Conservation (phyloP, 1,140 invertebrate genomes). For the Marisa cornuarietis region DNA sequence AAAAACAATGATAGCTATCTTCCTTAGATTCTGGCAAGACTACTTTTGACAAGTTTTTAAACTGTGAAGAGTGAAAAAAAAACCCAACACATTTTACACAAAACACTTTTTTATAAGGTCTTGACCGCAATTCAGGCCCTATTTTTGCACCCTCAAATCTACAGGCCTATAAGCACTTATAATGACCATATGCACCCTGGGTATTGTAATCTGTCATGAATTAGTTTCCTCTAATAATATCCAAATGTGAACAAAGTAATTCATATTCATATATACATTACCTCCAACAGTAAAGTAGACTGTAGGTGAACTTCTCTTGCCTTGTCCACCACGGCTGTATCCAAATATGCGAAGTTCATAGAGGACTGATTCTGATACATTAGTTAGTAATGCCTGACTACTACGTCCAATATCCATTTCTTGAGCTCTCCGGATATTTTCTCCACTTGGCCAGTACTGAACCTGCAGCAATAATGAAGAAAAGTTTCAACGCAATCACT, state of each 20-base stretch:
- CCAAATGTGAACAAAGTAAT: not conserved
- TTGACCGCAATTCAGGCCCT: too few relatives aligned
- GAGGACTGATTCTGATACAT: conserved; percentile 78
- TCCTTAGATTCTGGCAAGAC: too few relatives aligned
- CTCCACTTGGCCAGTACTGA: conserved; percentile 50
- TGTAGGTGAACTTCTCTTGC: conserved; percentile 90
- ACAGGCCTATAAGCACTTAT: not conserved
- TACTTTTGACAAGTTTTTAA: too few relatives aligned
- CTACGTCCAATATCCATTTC: conserved; percentile 72
- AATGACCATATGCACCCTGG: not conserved
- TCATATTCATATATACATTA: not conserved
- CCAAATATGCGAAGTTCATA: conserved; percentile 91
- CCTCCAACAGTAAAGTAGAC: conserved; percentile 49
- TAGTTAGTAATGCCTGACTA: conserved; percentile 80
- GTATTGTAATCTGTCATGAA: too few relatives aligned
- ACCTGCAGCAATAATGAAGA: conserved; percentile 35
- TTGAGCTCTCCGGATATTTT: conserved; percentile 51
- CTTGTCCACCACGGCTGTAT: conserved; percentile 93
- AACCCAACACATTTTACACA: too few relatives aligned
- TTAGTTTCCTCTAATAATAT: not conserved
- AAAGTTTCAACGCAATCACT: not conserved
- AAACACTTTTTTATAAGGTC: too few relatives aligned
- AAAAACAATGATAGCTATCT: too few relatives aligned
- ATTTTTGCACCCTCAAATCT: too few relatives aligned
- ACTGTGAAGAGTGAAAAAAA: too few relatives aligned